Base-by-base conservation (phyloP, 2,888 invertebrate genomes). In the Subacronicta megacephala region DNA sequence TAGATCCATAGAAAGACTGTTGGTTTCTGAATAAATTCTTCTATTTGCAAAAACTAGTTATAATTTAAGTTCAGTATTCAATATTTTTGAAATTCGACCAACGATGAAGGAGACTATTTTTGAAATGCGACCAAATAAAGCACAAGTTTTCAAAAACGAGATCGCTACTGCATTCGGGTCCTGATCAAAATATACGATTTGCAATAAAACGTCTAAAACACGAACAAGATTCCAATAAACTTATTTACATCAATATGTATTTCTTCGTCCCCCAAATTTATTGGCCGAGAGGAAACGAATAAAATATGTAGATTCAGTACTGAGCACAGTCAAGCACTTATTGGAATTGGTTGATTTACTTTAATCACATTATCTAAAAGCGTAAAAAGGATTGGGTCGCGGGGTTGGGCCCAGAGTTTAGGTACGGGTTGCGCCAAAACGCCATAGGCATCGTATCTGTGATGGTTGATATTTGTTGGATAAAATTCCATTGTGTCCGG, bases 341-440 rank as follows among this genome's bases (percentile, higher is more conserved):
- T 92, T 93, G 92, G 89, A 92, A 92, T 92, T 92, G 90, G 87
- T 87, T 89, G 89, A 91, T 92, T 92, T 92, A 89, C 88, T 91
- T 88, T 87, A 90, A 92, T 90, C 89, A 87, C 83, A 84, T 85
- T 88, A 86, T 80, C 80, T 77, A 77, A 76, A 75, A 81, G 78
- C 83, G 87, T 85, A 83, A 88, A 63, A 90, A 88, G 88, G 89
- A 88, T 89, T 89, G 87, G 79, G 61, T 71, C 67, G 71, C 74
- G 52, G 66, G 59, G 65, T 51, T 59, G 58, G 66, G 58, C 62
- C 57, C 47, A 23, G 26, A 62, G 70, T 82, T 84, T 84, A n/a
- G n/a, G n/a, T n/a, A 81, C 77, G 75, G 75, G 61, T 73, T 74
- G 70, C 61, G 55, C 54, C 61, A 73, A 74, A 64, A 70, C 56